These are phyloP conservation scores for Fopius arisanus DNA, from an alignment of 1,140 invertebrate species.

Conservation along the genomic window DNA sequence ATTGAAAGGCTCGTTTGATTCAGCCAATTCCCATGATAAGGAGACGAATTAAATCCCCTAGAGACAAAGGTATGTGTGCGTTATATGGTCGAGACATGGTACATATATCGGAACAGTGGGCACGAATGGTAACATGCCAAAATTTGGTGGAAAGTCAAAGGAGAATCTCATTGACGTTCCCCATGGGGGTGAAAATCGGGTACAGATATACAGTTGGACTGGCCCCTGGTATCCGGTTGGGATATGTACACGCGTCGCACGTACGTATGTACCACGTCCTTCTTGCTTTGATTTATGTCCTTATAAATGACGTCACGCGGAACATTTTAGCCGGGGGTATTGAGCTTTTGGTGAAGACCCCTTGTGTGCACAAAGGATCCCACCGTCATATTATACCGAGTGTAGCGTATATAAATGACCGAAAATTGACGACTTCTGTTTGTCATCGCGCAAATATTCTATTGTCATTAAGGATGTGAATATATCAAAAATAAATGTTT, in stretches of 20 bases:
- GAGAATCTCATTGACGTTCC: constrained; percentile 13
- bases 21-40: neutral
- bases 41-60: neutral
- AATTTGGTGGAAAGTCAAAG: constrained; percentile 15
- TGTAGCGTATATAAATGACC: constrained; percentile 64
- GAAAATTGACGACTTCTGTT: constrained; percentile 67
- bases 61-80: constrained; percentile 1
- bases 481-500: too few relatives aligned
- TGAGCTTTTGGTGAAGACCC: constrained; percentile 26
- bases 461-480: constrained; percentile 55
- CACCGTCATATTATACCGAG: constrained; percentile 60
- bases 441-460: constrained; percentile 62
- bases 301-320: constrained; percentile 66
- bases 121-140: constrained; percentile 6
- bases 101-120: neutral
- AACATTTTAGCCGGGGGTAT: constrained; percentile 45
- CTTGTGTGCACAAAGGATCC: constrained; percentile 64
- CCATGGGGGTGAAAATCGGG: neutral
- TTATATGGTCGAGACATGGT: neutral
- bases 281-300: constrained; percentile 66
- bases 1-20: neutral
- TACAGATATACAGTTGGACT: neutral
- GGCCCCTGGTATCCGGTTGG: constrained; percentile 27
- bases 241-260: constrained; percentile 6
- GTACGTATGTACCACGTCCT: constrained; percentile 44